phyloP scores from a whole-genome alignment of 1,140 invertebrate genomes.

The Hyposmocoma kahamanoa region DNA sequence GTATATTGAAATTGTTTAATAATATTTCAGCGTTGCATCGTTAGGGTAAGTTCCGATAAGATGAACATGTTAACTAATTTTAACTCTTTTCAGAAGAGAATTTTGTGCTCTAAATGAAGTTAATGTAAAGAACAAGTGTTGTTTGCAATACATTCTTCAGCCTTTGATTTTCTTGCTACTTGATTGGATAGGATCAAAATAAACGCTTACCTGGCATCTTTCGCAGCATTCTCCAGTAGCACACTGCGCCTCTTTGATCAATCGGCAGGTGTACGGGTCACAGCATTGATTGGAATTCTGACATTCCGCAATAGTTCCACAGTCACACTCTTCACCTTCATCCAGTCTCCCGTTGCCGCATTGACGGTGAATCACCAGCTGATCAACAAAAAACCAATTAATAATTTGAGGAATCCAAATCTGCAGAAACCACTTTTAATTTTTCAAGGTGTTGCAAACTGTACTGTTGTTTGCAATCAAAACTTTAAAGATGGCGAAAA shows the following conservation, averaged over 20 bases:
- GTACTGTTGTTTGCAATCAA: no score
- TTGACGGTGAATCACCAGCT: constrained; percentile 81
- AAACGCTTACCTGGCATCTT: constrained; percentile 85
- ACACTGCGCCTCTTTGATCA: constrained; percentile 93
- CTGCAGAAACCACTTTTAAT: no score
- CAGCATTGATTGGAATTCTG: constrained; percentile 91
- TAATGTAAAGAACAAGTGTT: no score
- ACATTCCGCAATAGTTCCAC: constrained; percentile 91
- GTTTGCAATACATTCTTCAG: background rate
- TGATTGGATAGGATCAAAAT: no score
- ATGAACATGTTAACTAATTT: no score
- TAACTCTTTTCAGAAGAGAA: no score
- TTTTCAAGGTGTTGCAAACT: no score
- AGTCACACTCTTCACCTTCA: constrained; percentile 96
- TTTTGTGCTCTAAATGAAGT: no score
- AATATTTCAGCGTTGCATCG: no score
- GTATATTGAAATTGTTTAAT: no score
- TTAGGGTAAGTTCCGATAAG: no score
- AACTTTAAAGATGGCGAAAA: background rate
- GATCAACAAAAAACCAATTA: constrained; percentile 9
- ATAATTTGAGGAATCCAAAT: no score
- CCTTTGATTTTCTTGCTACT: background rate
- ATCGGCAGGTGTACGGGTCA: constrained; percentile 95
- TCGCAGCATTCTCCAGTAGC: constrained; percentile 94
- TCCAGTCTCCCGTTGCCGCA: constrained; percentile 97